These are phyloP conservation scores for Pterocles orientalis DNA, from an alignment of 2,113 vertebrate genomes.

Conservation along the genomic window DNA sequence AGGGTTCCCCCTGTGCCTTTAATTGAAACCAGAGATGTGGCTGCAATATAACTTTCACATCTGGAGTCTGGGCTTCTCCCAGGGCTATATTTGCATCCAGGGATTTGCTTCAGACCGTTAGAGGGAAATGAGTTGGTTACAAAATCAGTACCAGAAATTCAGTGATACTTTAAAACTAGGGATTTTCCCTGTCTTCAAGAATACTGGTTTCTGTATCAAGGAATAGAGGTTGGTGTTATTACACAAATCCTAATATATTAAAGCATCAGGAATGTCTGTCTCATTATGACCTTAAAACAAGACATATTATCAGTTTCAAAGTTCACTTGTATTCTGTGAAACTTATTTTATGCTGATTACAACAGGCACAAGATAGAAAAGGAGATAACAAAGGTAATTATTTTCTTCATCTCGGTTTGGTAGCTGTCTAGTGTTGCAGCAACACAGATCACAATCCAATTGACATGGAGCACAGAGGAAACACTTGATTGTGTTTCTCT, in stretches of 20 bases:
- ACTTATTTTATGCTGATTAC: neutral
- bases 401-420: neutral
- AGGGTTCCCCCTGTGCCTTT: neutral
- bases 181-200: neutral
- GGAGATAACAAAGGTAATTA: neutral
- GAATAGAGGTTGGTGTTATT: neutral
- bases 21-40: constrained; percentile 27
- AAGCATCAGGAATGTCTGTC: neutral
- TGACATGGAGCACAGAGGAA: neutral
- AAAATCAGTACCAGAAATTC: neutral
- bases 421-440: neutral
- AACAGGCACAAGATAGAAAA: neutral
- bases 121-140: neutral
- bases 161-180: neutral
- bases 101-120: neutral
- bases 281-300: neutral
- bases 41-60: neutral
- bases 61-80: neutral
- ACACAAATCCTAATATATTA: neutral
- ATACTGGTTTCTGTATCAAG: neutral
- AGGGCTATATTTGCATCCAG: neutral
- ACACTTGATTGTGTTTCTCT: neutral
- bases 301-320: neutral
- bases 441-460: neutral
- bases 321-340: neutral